A percentile compares a stretch with the other conserved stretches of the same genome.
Conservation (phyloP, 2,888 invertebrate species). For the Drosophila percnosoma region DNA sequence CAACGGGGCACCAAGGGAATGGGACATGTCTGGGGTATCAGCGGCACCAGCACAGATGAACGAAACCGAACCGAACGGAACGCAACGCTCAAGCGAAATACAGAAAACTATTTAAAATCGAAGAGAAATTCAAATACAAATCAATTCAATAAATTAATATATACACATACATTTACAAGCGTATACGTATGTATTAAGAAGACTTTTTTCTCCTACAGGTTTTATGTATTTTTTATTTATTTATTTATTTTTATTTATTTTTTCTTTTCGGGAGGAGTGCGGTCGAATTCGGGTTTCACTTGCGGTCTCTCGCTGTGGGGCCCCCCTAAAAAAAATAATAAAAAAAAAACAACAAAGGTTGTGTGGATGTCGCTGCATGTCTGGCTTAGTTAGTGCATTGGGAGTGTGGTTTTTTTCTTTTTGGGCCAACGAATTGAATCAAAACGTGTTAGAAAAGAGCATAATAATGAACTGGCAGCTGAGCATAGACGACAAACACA, state of each 20-base stretch:
- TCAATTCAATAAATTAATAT: constrained; percentile 70
- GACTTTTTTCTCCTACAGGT: constrained; percentile 59
- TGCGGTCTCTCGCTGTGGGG: constrained; percentile 51
- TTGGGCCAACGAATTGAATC: constrained; percentile 61
- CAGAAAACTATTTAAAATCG: constrained; percentile 37
- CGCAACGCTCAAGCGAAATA: too few relatives aligned
- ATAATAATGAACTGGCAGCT: constrained; percentile 65
- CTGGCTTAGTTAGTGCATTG: constrained; percentile 59
- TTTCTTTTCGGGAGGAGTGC: background rate
- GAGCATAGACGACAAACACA: constrained; percentile 16
- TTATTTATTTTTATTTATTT: constrained; percentile 4
- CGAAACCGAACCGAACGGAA: background rate
- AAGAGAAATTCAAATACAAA: constrained; percentile 62
- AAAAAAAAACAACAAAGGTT: constrained; percentile 4
- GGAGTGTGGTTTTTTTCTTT: constrained; percentile 9
- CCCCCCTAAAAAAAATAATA: constrained; percentile 18
- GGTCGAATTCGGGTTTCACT: constrained; percentile 28
- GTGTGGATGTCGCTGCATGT: constrained; percentile 13
- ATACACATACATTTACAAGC: background rate
- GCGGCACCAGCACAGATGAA: constrained; percentile 45
- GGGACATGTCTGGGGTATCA: background rate
- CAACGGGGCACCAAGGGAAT: constrained; percentile 13
- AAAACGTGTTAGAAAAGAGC: constrained; percentile 71
- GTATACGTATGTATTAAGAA: constrained; percentile 3
- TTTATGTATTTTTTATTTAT: constrained; percentile 35